Evolutionary conservation across 2,113 vertebrate genomes (phyloP).

Genomic region (Hiodon alosoides): DNA sequence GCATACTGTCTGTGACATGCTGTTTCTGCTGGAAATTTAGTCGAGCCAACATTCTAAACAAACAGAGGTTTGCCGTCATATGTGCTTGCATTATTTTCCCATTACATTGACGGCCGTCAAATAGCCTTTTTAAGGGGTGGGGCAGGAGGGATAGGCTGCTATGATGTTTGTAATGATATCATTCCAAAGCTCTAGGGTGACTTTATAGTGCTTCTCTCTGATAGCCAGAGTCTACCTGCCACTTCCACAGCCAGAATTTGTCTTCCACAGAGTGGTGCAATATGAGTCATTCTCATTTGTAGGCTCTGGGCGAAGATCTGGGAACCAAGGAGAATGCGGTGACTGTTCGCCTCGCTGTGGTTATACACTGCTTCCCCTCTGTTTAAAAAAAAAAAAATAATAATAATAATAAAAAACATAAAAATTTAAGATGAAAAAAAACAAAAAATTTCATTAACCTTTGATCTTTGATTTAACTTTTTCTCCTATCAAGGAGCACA

Average conservation of each 20-base stretch:
- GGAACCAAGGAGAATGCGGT: not conserved
- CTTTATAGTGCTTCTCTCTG: not conserved
- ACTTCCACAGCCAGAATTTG: not conserved
- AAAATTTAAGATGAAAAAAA: too few species aligned
- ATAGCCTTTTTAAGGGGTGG: not conserved
- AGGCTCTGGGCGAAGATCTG: not conserved
- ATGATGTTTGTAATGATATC: not conserved
- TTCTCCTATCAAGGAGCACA: not conserved
- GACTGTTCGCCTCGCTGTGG: not conserved
- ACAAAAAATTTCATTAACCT: not conserved
- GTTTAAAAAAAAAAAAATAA: too few species aligned
- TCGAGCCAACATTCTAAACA: not conserved
- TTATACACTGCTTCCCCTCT: not conserved
- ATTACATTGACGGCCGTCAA: not conserved
- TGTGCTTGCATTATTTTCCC: not conserved
- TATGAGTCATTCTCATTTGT: not conserved
- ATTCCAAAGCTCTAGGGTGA: not conserved
- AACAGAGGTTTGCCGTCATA: not conserved
- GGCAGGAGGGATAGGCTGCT: not conserved
- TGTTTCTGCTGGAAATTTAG: conserved; percentile 6
- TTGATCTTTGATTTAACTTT: not conserved
- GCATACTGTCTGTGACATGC: not conserved
- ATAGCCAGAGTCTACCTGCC: not conserved
- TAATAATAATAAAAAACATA: too few species aligned
- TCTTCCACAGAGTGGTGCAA: not conserved